Evolutionary conservation across 2,888 invertebrate genomes (phyloP), one percentile per base, ranked within the genome.

Genomic region (Blastobasis adustella): DNA sequence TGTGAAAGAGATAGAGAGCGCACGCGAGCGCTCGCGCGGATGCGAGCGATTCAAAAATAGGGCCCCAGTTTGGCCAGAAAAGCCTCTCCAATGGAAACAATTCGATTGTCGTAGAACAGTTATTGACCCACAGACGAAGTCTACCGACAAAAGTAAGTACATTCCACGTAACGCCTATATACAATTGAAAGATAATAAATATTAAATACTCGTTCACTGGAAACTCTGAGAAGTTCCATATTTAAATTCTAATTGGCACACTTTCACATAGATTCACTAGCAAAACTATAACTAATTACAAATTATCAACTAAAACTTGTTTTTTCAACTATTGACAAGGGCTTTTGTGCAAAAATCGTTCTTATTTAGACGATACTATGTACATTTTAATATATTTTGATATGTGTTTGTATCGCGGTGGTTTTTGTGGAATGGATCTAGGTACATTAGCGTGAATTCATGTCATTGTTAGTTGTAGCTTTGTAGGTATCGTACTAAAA

Each of bases 221-320:
- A 73, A 72, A 72, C 60, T 59, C 65, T 60, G 62, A 58, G 57
- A 59, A 52, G 65, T 65, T 61, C 50, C 62, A 67, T 65, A 71
- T 71, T 69, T 60, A 65, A 63, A 71, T 69, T 73, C 82, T 88
- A 88, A 85, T 87, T 88, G 87, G 87, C 87, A 88, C 87, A 87
- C 87, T 73, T 86, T 88, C 87, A 88, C 87, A 87, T 81, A 77
- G 79, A 84, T 71, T 83, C 78, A 82, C 87, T 87, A 88, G 84
- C 86, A 85, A 82, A 82, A 82, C 81, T 84, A 85, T 76, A 55
- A 50, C 79, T 77, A 79, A 75, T 71, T 72, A 67, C 66, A 72
- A 73, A 76, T 74, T 75, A 78, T 62, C 59, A 78, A 74, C 76
- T 82, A 83, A 82, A 69, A 77, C 79, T 72, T 78, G 78, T 69